phyloP scores from a whole-genome alignment of 2,888 invertebrate species.

The Dioctria rufipes region DNA sequence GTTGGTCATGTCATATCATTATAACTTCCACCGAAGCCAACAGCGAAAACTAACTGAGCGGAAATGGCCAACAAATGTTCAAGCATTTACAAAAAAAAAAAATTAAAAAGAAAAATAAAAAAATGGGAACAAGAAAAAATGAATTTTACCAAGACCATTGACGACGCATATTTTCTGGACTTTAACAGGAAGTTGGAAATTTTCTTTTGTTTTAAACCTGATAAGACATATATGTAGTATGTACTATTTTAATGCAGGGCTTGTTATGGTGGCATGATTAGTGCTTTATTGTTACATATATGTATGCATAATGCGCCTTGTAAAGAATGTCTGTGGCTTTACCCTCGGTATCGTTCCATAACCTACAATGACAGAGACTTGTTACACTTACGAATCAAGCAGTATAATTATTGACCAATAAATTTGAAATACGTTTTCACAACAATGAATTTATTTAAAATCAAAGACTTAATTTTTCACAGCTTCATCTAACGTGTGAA shows the following conservation, averaged over 20 bases:
- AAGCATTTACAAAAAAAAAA: background rate
- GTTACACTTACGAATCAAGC: background rate
- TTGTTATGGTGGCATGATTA: slow-evolving; percentile 49
- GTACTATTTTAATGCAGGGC: slow-evolving; percentile 42
- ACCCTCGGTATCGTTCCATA: background rate
- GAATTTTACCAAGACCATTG: slow-evolving; percentile 34
- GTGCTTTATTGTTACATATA: slow-evolving; percentile 31
- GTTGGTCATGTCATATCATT: background rate
- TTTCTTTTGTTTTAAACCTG: slow-evolving; percentile 42
- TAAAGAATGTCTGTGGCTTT: slow-evolving; percentile 12
- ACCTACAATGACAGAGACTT: background rate
- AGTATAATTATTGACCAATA: too few species aligned
- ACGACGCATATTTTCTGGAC: slow-evolving; percentile 37
- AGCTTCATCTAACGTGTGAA: background rate
- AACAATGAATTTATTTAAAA: background rate
- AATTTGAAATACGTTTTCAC: too few species aligned
- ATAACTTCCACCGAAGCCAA: background rate
- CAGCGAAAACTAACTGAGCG: slow-evolving; percentile 13
- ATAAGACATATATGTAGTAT: slow-evolving; percentile 4
- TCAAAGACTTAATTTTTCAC: background rate
- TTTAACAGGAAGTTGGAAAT: slow-evolving; percentile 39
- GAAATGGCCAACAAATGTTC: slow-evolving; percentile 29
- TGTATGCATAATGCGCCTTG: background rate
- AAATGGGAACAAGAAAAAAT: slow-evolving; percentile 13
- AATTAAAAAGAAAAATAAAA: background rate